Percentiles rank a stretch among this genome's conserved stretches.
These are phyloP conservation scores for Elgonia sp. DNA, from an alignment of 2,888 invertebrate species.

Conservation along the genomic window DNA sequence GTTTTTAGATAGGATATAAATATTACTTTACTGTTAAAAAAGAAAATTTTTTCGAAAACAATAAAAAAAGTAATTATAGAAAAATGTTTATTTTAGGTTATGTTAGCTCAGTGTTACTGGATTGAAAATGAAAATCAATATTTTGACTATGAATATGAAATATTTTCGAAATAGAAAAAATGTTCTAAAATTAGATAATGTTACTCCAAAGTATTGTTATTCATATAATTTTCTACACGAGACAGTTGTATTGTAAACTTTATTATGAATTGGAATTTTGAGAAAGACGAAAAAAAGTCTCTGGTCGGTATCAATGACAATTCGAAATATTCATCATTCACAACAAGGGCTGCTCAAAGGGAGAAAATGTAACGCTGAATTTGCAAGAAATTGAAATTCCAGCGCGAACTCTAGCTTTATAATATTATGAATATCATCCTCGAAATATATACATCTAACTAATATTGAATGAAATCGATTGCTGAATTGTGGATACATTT, in stretches of 20 bases:
- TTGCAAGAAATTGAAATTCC: slow-evolving; percentile 65
- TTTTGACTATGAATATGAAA: too few species aligned
- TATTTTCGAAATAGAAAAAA: background rate
- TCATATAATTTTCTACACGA: too few species aligned
- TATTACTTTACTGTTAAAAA: background rate
- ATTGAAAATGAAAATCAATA: too few species aligned
- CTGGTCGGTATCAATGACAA: slow-evolving; percentile 37
- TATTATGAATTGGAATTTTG: too few species aligned
- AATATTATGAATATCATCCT: slow-evolving; percentile 65
- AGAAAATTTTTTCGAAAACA: too few species aligned
- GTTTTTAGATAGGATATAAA: background rate
- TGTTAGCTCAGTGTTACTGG: too few species aligned
- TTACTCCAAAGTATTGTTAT: too few species aligned
- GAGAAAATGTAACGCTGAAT: slow-evolving; percentile 53
- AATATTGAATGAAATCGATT: slow-evolving; percentile 64
- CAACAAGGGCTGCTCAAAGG: slow-evolving; percentile 43
- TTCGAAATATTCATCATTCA: slow-evolving; percentile 50
- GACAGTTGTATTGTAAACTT: too few species aligned
- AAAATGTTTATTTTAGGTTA: too few species aligned
- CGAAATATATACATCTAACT: slow-evolving; percentile 27
- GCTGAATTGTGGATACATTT: slow-evolving; percentile 60
- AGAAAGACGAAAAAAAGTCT: background rate
- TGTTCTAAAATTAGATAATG: background rate
- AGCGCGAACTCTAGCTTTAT: slow-evolving; percentile 60
- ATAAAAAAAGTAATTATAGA: too few species aligned